Base-by-base conservation (phyloP, 1,140 invertebrate species). In the Dreissena polymorpha region DNA sequence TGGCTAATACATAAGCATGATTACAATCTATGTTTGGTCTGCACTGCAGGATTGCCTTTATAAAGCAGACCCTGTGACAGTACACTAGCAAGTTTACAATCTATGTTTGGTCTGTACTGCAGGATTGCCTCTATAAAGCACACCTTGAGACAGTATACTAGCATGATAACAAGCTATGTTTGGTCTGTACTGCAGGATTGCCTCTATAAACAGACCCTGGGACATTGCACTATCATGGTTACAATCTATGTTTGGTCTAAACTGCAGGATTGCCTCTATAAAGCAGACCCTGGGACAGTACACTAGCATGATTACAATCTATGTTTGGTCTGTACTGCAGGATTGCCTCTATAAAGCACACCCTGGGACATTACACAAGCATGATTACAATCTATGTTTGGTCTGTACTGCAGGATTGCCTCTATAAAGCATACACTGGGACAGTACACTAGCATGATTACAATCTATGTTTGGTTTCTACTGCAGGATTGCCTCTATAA, bases 311-410 rank as follows among this genome's bases (percentile, higher is more conserved):
- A 39, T 39, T 39, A 39, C 2, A 39, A 39, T 2, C 39, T 39
- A 39, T 39, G 3, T 8, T 39, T 39, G 39, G 39, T 2, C 39
- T 39, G 39, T 39, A 27, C 79, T 84, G 50, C 80, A 90, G 91
- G 74, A 95, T 97, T 86, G 97, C 96, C 0, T 94, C 95, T 71
- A 96, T 98, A 67, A 95, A 96, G 93, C 94, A 96, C 93, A 93
- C 94, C 16, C 92, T 97, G 69, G 96, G 95, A 67, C 93, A 96
- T 86, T 95, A 95, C 91, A 90, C 93, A 5, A 39, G 39, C 39
- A 39, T 39, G 39, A 39, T 39, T 39, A 39, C 2, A 39, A 39
- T 2, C 39, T 39, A 39, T 39, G 3, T 8, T 39, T 39, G 39
- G 39, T 2, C 39, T 39, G 39, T 39, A 27, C 79, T 84, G 50